These are phyloP conservation scores for Cataglyphis altisquamis DNA, from an alignment of 2,888 invertebrate genomes.

Conservation along the genomic window DNA sequence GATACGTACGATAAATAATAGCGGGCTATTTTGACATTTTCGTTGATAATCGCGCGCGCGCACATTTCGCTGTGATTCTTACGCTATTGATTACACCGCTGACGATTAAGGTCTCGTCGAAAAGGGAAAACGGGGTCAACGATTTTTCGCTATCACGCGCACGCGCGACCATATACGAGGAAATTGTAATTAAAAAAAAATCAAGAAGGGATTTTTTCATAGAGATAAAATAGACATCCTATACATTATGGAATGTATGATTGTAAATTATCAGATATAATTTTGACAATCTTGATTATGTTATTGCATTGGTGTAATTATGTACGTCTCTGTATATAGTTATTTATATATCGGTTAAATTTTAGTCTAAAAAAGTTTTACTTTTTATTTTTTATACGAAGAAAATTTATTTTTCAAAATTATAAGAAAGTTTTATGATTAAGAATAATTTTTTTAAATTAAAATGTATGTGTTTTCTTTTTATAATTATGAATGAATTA, in stretches of 20 bases:
- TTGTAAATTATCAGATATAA: neutral
- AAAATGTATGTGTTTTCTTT: neutral
- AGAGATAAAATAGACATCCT: neutral
- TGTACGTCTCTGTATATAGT: neutral
- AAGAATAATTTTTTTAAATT: neutral
- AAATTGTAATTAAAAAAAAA: neutral
- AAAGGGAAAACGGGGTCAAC: neutral
- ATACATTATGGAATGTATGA: neutral
- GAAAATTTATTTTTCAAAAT: neutral
- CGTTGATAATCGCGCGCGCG: neutral
- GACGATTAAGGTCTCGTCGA: slow-evolving; percentile 26
- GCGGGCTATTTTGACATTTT: neutral
- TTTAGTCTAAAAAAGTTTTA: neutral
- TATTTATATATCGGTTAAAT: neutral
- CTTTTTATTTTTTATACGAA: slow-evolving; percentile 12
- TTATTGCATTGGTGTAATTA: neutral
- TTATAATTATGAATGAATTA: neutral
- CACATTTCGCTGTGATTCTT: slow-evolving; percentile 21
- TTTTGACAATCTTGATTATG: neutral
- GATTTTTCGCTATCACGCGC: neutral
- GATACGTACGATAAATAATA: slow-evolving; percentile 15
- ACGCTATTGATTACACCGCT: slow-evolving; percentile 8
- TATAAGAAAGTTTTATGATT: neutral
- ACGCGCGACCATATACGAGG: neutral
- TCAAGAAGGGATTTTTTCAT: neutral